A percentile compares a stretch with the other conserved stretches of the same genome.
Conservation (phyloP, 2,113 vertebrate species). For the Aphyosemion australe region DNA sequence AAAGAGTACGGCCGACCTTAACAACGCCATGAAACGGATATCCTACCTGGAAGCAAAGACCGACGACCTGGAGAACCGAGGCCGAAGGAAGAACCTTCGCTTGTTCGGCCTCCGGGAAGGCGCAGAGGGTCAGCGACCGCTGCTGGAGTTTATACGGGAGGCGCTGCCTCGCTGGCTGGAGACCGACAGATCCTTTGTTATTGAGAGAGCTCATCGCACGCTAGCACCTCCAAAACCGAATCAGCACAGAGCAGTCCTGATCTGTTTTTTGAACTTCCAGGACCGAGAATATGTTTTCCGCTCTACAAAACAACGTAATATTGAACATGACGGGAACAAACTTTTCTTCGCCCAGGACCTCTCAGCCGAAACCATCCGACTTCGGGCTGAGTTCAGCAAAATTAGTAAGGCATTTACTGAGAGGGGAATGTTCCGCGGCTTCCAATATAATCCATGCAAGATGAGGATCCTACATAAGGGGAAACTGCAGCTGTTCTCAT, state of each 20-base stretch:
- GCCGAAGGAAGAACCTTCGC: neutral
- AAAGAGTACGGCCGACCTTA: neutral
- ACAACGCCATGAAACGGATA: neutral
- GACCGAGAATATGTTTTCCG: fast-evolving
- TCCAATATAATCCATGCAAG: fast-evolving
- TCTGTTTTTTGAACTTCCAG: neutral
- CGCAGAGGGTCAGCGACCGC: neutral
- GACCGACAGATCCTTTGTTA: neutral
- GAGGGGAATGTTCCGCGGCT: neutral
- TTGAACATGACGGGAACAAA: neutral
- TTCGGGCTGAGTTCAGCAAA: neutral
- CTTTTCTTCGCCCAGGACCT: neutral
- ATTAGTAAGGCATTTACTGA: fast-evolving
- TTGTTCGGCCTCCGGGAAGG: neutral
- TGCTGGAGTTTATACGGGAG: neutral
- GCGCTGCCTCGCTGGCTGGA: neutral
- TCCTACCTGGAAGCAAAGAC: neutral
- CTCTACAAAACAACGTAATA: constrained; percentile 3
- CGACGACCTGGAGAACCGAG: neutral
- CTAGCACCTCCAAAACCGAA: neutral
- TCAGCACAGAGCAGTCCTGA: neutral
- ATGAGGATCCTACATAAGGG: neutral
- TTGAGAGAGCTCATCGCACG: neutral
- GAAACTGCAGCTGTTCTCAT: neutral
- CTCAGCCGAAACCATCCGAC: constrained; percentile 6